Evolutionary conservation across 2,797 vertebrate species (phyloP).

Genomic region (Zenarchopterus dispar): DNA sequence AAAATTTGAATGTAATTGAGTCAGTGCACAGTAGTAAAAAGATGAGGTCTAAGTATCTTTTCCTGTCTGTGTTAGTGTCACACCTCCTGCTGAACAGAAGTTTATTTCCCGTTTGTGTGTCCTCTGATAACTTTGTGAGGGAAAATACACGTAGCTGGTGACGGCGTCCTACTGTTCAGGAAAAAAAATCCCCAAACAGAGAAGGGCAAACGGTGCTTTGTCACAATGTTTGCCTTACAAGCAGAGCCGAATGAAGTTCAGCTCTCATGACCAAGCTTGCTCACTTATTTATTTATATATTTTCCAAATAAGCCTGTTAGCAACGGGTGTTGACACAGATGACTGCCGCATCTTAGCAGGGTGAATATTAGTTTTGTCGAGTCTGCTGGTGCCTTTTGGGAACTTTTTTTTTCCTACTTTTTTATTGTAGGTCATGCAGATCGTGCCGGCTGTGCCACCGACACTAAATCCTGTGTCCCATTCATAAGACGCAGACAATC

Average conservation of each 20-base stretch:
- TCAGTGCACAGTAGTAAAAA: neutral
- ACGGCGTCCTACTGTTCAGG: slow-evolving; percentile 22
- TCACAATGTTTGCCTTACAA: slow-evolving; percentile 33
- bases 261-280: slow-evolving; percentile 42
- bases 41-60: slow-evolving; percentile 9
- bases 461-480: slow-evolving; percentile 10
- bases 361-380: slow-evolving; percentile 48
- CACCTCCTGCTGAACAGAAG: slow-evolving; percentile 41
- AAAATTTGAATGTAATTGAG: neutral
- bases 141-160: slow-evolving; percentile 37
- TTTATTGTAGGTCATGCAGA: slow-evolving; percentile 4
- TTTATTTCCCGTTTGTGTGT: slow-evolving; percentile 16
- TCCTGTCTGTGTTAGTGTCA: slow-evolving; percentile 15
- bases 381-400: slow-evolving; percentile 38
- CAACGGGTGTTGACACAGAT: slow-evolving; percentile 49
- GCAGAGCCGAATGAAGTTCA: slow-evolving; percentile 51
- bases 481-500: neutral
- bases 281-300: slow-evolving; percentile 43
- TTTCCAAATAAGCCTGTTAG: slow-evolving; percentile 73
- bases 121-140: slow-evolving; percentile 58
- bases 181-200: slow-evolving; percentile 40
- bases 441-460: slow-evolving; percentile 2
- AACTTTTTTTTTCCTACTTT: slow-evolving; percentile 19
- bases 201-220: slow-evolving; percentile 51
- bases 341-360: slow-evolving; percentile 47